Base-by-base conservation (phyloP, 2,888 invertebrate genomes). In the Dichetophora obliterata region DNA sequence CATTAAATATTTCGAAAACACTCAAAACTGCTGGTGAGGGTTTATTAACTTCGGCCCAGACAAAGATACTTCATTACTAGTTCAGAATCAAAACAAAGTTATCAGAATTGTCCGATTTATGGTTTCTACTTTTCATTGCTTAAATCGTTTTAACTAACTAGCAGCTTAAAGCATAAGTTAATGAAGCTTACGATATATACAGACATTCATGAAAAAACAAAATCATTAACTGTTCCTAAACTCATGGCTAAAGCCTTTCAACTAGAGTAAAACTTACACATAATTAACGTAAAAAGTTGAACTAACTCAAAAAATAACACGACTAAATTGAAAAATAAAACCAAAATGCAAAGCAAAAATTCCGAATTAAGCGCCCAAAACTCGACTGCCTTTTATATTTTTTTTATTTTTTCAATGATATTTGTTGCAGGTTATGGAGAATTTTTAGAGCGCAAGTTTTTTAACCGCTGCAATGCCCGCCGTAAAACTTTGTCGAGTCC, bases 401-500 rank as follows among this genome's bases (percentile, higher is more conserved):
- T 54, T 54, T 6, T 6, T 22, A 54, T 54, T 65, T 65, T 65
- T 65, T 37, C 65, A 34, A 19, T 65, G 22, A 9, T 43, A 48
- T 66, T 43, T 19, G 19, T 22, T 19, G 2, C 43, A 5, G 11
- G 43, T 43, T 8, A 16, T 27, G 27, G 27, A 59, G 50, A 16
- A 2, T 27, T 68, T 68, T 50, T 16, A 43, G 31, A 6, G 27
- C 61, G 6, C 5, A 16, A 31, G 11, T 57, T 34, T 22, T 43
- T 50, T 43, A 6, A 11, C 11, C 22, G 14, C 4, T 43, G 24
- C 22, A n/a, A 68, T 68, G 19, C 14, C 50, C 14, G 8, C 50
- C 24, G n/a, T 27, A 16, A 24, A 50, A 34, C n/a, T 65, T 65
- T 65, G 19, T 65, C n/a, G n/a, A 8, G 68, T 68, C 68, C 68